Conservation (phyloP, 2,113 vertebrate genomes). For the Prolemur simus region DNA sequence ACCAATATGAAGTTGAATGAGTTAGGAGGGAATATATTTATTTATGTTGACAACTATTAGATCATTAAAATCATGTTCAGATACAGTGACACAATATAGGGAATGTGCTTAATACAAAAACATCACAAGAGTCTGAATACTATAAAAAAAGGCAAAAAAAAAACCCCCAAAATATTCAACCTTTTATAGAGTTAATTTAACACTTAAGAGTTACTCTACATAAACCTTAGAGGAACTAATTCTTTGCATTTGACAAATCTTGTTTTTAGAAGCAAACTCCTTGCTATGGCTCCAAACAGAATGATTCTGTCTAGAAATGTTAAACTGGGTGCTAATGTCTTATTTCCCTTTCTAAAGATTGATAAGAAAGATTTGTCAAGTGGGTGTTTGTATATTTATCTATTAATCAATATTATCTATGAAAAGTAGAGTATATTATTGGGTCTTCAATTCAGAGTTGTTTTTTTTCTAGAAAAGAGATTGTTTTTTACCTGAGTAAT, state of each 20-base stretch:
- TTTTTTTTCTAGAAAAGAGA: neutral
- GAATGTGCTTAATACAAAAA: neutral
- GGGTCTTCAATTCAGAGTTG: neutral
- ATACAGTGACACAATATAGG: neutral
- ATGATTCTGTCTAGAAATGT: slow-evolving; percentile 66
- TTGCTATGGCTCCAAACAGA: slow-evolving; percentile 75
- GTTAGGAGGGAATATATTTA: neutral
- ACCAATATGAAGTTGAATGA: neutral
- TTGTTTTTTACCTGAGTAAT: neutral
- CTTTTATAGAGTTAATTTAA: slow-evolving; percentile 75
- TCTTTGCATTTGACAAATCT: slow-evolving; percentile 77
- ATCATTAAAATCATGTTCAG: neutral
- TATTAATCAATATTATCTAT: neutral
- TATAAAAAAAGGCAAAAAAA: slow-evolving; percentile 25
- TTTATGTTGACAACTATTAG: neutral
- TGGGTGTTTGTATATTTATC: neutral
- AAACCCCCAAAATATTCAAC: neutral
- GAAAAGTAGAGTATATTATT: neutral
- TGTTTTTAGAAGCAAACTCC: slow-evolving; percentile 82
- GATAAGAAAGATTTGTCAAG: slow-evolving; percentile 30
- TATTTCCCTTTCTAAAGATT: slow-evolving; percentile 21
- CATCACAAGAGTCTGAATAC: slow-evolving; percentile 7
- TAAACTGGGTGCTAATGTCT: slow-evolving; percentile 38
- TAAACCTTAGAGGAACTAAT: slow-evolving; percentile 77
- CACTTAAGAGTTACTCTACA: slow-evolving; percentile 68